Base-by-base conservation (phyloP, 1,140 invertebrate species). In the Drosophila tani region DNA sequence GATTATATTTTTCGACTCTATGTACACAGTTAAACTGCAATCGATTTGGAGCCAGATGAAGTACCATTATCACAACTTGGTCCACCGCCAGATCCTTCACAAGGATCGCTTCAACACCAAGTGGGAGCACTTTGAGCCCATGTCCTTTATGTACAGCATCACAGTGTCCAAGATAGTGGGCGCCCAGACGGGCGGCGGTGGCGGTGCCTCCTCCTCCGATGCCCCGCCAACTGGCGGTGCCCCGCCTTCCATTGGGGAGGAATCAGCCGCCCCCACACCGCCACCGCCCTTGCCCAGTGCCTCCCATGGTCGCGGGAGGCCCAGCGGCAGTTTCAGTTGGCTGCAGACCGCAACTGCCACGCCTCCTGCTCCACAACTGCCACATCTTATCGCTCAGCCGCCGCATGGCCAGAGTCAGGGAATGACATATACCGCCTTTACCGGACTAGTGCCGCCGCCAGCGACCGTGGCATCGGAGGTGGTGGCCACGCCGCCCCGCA, bases 81-180 rank as follows among this genome's bases (percentile, higher is more conserved):
- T 92, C 29, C 91, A 92, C 51, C 87, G 91, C 6, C 91, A 92
- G 77, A 92, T 92, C 45, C 75, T 92, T 19, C 91, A 92, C 65
- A 92, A 92, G 74, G 91, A 92, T 65, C 91, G 91, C 57, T 92
- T 92, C 57, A 92, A 92, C 27, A 92, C 91, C 46, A 92, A 92
- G 47, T 92, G 91, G 91, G 91, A 92, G 29, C 91, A 92, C 65
- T 92, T 92, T 14, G 91, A 92, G 43, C 91, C 91, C 14, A 92
- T 92, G 91, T 92, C 91, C 15, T 92, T 92, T 27, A 92, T 92
- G 91, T 92, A 92, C 50, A 92, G 86, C 66, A 92, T 92, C n/a
- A 92, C 91, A 2, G 91, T 92, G 14, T 80, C 91, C 24, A 92
- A 92, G 45, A 92, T 92, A 27, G 87, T 92, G 1, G 91, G 91